phyloP scores from a whole-genome alignment of 2,888 invertebrate species.

The Drosophila falleni region DNA sequence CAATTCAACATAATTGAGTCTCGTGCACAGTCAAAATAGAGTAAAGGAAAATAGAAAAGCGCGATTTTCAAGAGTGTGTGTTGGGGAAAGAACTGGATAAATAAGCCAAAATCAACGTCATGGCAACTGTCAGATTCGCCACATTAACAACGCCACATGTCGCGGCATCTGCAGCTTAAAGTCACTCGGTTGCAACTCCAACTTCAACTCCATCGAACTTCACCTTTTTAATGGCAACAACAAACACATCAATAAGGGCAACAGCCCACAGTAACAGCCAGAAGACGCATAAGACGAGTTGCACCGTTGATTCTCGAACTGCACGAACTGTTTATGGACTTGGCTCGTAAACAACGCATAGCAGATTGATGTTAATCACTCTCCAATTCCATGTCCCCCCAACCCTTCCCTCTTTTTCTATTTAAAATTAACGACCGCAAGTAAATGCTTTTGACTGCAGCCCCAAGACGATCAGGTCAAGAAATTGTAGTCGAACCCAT shows the following conservation, averaged over 20 bases:
- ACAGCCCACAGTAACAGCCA: conserved; percentile 18
- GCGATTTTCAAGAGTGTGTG: conserved; percentile 26
- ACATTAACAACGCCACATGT: conserved; percentile 63
- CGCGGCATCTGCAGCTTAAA: conserved; percentile 64
- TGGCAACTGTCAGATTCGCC: conserved; percentile 54
- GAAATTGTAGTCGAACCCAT: conserved; percentile 32
- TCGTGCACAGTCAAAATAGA: conserved; percentile 47
- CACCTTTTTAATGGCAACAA: conserved; percentile 42
- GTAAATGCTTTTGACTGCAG: conserved; percentile 64
- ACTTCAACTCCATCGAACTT: conserved; percentile 20
- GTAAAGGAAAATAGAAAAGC: not conserved
- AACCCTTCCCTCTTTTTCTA: not conserved
- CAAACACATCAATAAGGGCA: conserved; percentile 46
- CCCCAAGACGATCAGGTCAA: conserved; percentile 52
- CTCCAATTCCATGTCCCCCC: not conserved
- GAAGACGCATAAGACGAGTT: conserved; percentile 7
- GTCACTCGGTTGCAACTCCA: conserved; percentile 55
- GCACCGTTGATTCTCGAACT: not conserved
- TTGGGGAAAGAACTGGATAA: conserved; percentile 18
- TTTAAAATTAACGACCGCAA: conserved; percentile 59
- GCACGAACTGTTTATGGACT: conserved; percentile 22
- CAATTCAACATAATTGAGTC: conserved; percentile 82
- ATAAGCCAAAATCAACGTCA: conserved; percentile 52
- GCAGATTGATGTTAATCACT: conserved; percentile 2
- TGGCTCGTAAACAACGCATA: not conserved